Evolutionary conservation across 2,113 vertebrate genomes (phyloP), one percentile per base, ranked within the genome.

Genomic region (Ctenomys sociabilis): DNA sequence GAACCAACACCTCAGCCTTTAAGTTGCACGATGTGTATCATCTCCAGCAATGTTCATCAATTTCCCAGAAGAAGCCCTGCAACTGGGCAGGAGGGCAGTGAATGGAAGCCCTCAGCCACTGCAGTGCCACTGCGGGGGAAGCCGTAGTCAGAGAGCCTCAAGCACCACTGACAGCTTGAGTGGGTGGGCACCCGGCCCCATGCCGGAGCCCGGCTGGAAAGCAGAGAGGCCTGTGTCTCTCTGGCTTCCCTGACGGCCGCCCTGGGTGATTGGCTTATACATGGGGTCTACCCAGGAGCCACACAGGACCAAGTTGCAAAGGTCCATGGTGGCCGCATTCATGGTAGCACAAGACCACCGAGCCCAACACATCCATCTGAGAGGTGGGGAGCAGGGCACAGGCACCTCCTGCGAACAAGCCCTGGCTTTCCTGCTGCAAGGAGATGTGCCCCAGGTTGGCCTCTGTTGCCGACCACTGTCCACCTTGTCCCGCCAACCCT

Each of bases 371-470:
- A 0, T 32, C 78, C 30, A 12, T 10, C 30, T 32, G 7, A 52
- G 30, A 80, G 16, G 77, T 5, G 7, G 32, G 17, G 30, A 49
- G 77, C 3, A 3, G 1, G 16, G 17, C 70, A 63, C 61, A 24
- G 61, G 16, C 54, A 4, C 13, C 40, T 28, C 40, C 43, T 16
- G 40, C 73, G 45, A 24, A 9, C 4, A 40, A 7, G 40, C 7
- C 1, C 8, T 1, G 0, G 14, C 22, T 12, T 16, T 22, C 66
- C 0, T 0, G 0, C 13, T 1, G 3, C 2, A 0, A 11, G 17
- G 54, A 6, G 17, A 3, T 0, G 16, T 16, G 7, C 4, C 70
- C 52, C 30, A 2, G 30, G 59, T 0, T 11, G n/a, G 30, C 16
- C 0, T 21, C 59, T n/a, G 9, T 8, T 16, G 9, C 30, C 1